A percentile compares a stretch with the other conserved stretches of the same genome.
Conservation (phyloP, 2,113 vertebrate species). For the Semnornis frantzii region DNA sequence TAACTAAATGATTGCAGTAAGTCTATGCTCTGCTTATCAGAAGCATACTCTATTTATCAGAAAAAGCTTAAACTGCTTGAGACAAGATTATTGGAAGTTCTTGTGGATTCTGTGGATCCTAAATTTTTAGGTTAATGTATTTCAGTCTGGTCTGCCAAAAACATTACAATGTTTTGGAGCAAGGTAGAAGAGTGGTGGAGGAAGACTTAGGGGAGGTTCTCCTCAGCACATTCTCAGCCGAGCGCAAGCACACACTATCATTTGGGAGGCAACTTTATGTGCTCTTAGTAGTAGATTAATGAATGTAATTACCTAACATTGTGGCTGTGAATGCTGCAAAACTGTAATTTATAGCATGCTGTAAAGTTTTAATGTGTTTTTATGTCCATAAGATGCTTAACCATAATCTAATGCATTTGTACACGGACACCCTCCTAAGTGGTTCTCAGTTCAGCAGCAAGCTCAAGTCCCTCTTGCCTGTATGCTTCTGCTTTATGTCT, state of each 20-base stretch:
- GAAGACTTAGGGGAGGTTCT: not conserved
- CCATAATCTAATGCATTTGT: constrained; percentile 80
- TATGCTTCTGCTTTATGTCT: constrained; percentile 43
- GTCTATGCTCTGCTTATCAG: not conserved
- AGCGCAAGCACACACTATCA: constrained; percentile 28
- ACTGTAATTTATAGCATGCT: constrained; percentile 80
- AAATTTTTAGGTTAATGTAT: not conserved
- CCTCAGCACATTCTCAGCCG: constrained; percentile 47
- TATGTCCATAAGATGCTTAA: constrained; percentile 83
- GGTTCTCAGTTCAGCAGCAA: constrained; percentile 56
- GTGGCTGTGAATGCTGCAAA: constrained; percentile 74
- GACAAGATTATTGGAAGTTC: not conserved
- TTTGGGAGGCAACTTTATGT: constrained; percentile 78
- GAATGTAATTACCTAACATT: constrained; percentile 82
- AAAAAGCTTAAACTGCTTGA: not conserved
- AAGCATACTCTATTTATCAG: not conserved
- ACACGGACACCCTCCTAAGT: constrained; percentile 72
- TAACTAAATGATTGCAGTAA: not conserved
- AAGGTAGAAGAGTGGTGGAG: not conserved
- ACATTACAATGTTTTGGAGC: not conserved
- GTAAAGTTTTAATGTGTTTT: constrained; percentile 85
- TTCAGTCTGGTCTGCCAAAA: not conserved
- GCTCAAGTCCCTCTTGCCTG: constrained; percentile 49
- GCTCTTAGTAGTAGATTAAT: constrained; percentile 83
- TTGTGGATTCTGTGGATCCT: not conserved